Base-by-base conservation (phyloP, 2,888 invertebrate genomes). In the Chelonus formosanus region DNA sequence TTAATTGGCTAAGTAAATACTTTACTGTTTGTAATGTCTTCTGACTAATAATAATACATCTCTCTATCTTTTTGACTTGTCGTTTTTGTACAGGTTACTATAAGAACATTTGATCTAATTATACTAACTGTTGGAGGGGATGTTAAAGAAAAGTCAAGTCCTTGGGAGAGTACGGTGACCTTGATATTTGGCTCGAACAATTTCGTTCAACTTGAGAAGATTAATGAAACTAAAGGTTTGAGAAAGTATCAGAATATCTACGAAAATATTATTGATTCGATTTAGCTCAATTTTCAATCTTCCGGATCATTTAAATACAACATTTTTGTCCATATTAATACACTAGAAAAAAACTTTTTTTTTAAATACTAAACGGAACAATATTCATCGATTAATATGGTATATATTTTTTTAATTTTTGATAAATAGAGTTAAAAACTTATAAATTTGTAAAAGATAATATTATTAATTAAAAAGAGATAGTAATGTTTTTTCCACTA, bases 61-160 rank as follows among this genome's bases (percentile, higher is more conserved):
- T 20, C 20, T 10, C 50, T 52, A 52, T 52, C 31, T 6, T 48
- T 31, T n/a, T n/a, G 44, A 10, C 36, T 52, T 7, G 54, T 54
- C 50, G n/a, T 50, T 44, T 44, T 44, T 35, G 50, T 60, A 40
- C 35, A 20, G 60, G 43, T 43, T 43, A 43, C 40, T 60, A 60
- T 52, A 60, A 32, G 5, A 8, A 50, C 5, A 43, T 10, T 6
- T 31, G 20, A 60, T 60, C 60, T 60, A 60, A 60, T 60, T 60
- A 60, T 60, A 60, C 50, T 20, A 50, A 8, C 4, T 20, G 20
- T 34, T 4, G 35, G 36, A 20, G 55, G 43, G 43, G 10, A 58
- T 45, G 10, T 35, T 3, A 20, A 40, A 52, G 8, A 40, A 40
- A 31, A 50, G 58, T 48, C n/a, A 48, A 48, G 10, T 48, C 48